phyloP scores from a whole-genome alignment of 2,797 vertebrate genomes.

The Sylvilagus floridanus region DNA sequence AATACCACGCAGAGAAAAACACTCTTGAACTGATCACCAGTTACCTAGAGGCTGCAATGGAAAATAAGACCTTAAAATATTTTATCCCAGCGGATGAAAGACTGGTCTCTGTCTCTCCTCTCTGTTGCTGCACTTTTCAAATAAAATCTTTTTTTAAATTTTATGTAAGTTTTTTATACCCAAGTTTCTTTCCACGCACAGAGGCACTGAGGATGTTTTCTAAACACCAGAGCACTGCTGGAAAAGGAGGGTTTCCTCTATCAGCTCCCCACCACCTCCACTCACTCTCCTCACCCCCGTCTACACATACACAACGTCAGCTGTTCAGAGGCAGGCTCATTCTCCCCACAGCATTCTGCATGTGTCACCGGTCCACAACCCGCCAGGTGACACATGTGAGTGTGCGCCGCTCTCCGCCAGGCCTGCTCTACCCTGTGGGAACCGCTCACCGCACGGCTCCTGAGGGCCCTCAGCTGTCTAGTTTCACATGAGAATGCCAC shows the following conservation, averaged over 20 bases:
- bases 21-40: neutral
- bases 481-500: accelerated
- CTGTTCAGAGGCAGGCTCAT: neutral
- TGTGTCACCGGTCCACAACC: accelerated
- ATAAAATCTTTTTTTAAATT: neutral
- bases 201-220: neutral
- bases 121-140: too few relatives aligned
- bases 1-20: neutral
- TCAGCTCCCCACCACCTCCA: too few relatives aligned
- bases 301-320: neutral
- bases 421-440: accelerated
- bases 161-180: neutral
- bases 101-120: too few relatives aligned
- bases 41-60: neutral
- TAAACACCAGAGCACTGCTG: neutral
- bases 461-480: neutral
- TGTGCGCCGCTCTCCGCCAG: neutral
- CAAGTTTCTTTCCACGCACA: slow-evolving; percentile 8
- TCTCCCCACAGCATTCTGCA: accelerated
- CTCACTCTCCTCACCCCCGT: too few relatives aligned
- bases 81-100: neutral
- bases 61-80: neutral
- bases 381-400: too few relatives aligned
- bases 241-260: too few relatives aligned
- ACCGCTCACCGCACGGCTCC: neutral